These are phyloP conservation scores for Vireo griseus DNA, from an alignment of 2,797 vertebrate species.

Conservation along the genomic window DNA sequence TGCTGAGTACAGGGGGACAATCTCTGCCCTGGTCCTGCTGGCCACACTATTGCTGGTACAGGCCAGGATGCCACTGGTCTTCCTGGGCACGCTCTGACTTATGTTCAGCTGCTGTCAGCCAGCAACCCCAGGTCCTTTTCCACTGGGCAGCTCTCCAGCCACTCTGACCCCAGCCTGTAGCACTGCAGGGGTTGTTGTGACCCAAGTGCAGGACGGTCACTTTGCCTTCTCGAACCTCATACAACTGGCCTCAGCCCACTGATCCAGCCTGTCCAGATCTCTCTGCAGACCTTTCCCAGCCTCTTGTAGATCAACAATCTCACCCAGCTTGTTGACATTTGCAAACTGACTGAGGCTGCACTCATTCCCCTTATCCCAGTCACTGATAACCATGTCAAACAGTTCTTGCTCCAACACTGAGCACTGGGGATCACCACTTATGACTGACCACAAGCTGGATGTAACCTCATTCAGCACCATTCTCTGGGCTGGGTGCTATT, in stretches of 20 bases:
- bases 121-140: not conserved
- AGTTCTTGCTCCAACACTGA: not conserved
- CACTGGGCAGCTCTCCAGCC: not conserved
- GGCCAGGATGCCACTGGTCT: not conserved
- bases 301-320: not conserved
- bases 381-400: not conserved
- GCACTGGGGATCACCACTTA: not conserved
- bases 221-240: not conserved
- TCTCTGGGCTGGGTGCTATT: not conserved
- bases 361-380: no score
- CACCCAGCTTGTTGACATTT: not conserved
- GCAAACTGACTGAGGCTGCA: not conserved
- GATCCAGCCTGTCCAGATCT: not conserved
- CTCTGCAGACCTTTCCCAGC: not conserved
- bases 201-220: not conserved
- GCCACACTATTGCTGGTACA: accelerated
- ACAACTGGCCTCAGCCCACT: not conserved
- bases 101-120: not conserved
- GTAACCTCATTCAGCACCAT: not conserved
- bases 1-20: accelerated
- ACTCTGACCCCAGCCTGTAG: not conserved
- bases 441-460: not conserved
- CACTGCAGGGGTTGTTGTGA: not conserved
- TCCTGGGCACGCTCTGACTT: not conserved
- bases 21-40: not conserved